Base-by-base conservation (phyloP, 2,797 vertebrate genomes). In the Staurois parvus region DNA sequence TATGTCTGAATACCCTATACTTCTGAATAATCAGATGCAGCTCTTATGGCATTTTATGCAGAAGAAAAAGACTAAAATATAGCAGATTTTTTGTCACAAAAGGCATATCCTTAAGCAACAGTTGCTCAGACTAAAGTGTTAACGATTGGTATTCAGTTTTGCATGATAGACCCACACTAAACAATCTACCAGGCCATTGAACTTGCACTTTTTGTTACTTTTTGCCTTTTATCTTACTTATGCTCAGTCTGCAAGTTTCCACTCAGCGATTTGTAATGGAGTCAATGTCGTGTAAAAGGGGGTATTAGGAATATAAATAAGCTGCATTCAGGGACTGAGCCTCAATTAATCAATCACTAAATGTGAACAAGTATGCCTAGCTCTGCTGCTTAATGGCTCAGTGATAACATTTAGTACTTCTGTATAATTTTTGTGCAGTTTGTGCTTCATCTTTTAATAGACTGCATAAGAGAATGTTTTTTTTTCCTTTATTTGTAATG, bases 221-320 rank as follows among this genome's bases (percentile, higher is more conserved):
- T 79, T 79, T 42, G 40, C 81, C 74, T 85, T 78, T 64, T 67
- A 85, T 79, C 76, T 66, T 26, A 72, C 52, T 85, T 72, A 73
- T 66, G 76, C 64, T 72, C 52, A 66, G 68, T 70, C 68, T 79
- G 12, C 24, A 73, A 26, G 68, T 79, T 79, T 79, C 28, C 56
- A 79, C 70, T 48, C 75, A 84, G 67, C 37, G 74, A 69, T 78
- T 84, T 85, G 83, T 73, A 85, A 45, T 45, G 3, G 69, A 45
- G 69, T 85, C 76, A 85, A 79, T 85, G 76, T 73, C 59, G 68
- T 85, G 69, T 73, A 85, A 85, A 32, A 75, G 52, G 56, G 56
- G 56, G 52, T 79, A 85, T 79, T 79, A 74, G 83, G 69, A 73
- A 73, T 74, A 70, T 32, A 79, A 69, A 85, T 29, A 32, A 76